Percentiles rank a stretch among this genome's conserved stretches.
phyloP scores from a whole-genome alignment of 2,797 vertebrate species.

The Hypotaenidia okinawae region DNA sequence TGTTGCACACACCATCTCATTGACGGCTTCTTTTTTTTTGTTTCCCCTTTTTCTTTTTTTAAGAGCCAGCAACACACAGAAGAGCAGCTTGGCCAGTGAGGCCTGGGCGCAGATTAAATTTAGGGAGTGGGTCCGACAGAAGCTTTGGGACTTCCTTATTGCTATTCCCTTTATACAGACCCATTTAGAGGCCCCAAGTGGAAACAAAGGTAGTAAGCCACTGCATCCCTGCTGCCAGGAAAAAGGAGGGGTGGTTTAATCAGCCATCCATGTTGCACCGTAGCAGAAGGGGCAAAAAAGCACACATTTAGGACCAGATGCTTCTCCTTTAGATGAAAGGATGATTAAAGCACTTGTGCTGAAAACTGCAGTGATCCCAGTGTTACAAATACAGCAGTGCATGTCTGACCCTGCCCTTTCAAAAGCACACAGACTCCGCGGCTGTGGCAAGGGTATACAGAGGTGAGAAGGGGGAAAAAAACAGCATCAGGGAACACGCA shows the following conservation, averaged over 20 bases:
- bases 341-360: slow-evolving; percentile 56
- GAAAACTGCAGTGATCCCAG: slow-evolving; percentile 14
- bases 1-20: not conserved
- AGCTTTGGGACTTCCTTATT: slow-evolving; percentile 38
- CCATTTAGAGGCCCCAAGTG: slow-evolving; percentile 56
- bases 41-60: not conserved
- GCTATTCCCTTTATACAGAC: slow-evolving; percentile 21
- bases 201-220: slow-evolving; percentile 64
- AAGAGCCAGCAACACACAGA: not conserved
- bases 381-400: not conserved
- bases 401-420: not conserved
- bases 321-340: slow-evolving; percentile 59
- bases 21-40: not conserved
- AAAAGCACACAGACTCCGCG: not conserved
- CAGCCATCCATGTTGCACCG: slow-evolving; percentile 44
- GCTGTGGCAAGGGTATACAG: not conserved
- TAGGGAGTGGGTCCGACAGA: not conserved
- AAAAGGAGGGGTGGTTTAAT: slow-evolving; percentile 47
- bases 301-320: slow-evolving; percentile 62
- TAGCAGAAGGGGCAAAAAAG: slow-evolving; percentile 59
- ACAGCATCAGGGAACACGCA: not conserved
- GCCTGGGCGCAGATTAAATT: not conserved
- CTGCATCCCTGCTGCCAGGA: slow-evolving; percentile 51
- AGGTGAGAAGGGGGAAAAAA: not conserved
- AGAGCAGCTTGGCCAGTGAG: not conserved